Evolutionary conservation across 2,888 invertebrate genomes (phyloP).

Genomic region (Meteorus colon): DNA sequence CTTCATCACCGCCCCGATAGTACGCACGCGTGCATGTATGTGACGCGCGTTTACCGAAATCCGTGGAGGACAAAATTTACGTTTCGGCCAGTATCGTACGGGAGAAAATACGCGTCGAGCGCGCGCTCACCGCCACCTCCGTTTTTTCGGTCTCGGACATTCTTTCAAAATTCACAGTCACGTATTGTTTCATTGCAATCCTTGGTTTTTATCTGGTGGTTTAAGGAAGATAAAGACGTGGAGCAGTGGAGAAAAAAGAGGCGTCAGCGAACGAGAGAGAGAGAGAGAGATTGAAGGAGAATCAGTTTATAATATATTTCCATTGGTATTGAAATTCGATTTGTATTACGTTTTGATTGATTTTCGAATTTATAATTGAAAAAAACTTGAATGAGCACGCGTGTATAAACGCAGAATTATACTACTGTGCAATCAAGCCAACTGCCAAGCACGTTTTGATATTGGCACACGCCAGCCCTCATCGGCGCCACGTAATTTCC

Average conservation of each 20-base stretch:
- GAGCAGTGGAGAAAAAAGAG: not conserved
- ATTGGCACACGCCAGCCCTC: conserved; percentile 34
- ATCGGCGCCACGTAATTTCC: conserved; percentile 34
- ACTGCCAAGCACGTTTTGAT: conserved; percentile 20
- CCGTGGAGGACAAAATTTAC: conserved; percentile 35
- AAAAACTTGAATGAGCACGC: not conserved
- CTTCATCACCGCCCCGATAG: conserved; percentile 37
- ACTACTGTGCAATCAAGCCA: not conserved
- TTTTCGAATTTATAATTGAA: not conserved
- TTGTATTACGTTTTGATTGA: not conserved
- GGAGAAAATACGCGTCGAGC: conserved; percentile 41
- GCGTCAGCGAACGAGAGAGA: not conserved
- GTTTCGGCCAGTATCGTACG: conserved; percentile 42
- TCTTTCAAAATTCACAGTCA: conserved; percentile 41
- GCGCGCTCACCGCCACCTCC: conserved; percentile 37
- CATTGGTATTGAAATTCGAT: not conserved
- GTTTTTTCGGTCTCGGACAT: conserved; percentile 46
- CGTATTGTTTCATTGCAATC: conserved; percentile 21
- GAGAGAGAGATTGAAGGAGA: not conserved
- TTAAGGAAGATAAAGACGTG: not conserved
- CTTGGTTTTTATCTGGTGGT: conserved; percentile 22
- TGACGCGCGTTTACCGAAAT: conserved; percentile 43
- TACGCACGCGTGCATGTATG: conserved; percentile 47
- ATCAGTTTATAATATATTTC: not conserved
- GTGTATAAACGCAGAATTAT: not conserved